phyloP scores from a whole-genome alignment of 2,113 vertebrate species.

The Diadophis punctatus region DNA sequence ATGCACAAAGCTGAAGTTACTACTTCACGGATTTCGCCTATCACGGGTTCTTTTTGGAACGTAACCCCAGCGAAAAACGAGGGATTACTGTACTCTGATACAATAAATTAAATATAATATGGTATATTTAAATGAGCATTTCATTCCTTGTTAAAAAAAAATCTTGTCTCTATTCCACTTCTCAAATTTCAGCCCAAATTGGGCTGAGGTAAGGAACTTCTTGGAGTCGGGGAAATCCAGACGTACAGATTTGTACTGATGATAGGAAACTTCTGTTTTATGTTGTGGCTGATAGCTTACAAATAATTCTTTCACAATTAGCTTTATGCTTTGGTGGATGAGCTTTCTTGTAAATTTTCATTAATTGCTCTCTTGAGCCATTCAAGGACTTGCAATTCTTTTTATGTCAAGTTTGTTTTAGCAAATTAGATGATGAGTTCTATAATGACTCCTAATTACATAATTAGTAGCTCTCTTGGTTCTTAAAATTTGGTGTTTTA shows the following conservation, averaged over 20 bases:
- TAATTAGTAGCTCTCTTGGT: not conserved
- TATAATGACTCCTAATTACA: slow-evolving; percentile 7
- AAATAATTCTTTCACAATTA: not conserved
- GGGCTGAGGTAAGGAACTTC: not conserved
- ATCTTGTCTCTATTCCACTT: not conserved
- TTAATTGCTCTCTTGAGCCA: slow-evolving; percentile 7
- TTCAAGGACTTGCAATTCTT: slow-evolving; percentile 26
- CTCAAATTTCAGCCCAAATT: not conserved
- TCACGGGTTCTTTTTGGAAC: too few relatives aligned
- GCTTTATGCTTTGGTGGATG: not conserved
- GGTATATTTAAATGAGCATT: not conserved
- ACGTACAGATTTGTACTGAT: not conserved
- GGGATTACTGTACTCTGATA: not conserved
- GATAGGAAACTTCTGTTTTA: not conserved
- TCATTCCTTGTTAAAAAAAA: not conserved
- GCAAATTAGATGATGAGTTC: slow-evolving; percentile 26
- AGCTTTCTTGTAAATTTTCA: not conserved
- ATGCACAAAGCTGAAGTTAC: too few relatives aligned
- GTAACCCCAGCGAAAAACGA: too few relatives aligned
- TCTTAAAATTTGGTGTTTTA: slow-evolving; percentile 10
- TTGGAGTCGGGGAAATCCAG: not conserved
- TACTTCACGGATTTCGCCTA: too few relatives aligned
- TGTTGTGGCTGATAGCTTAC: not conserved
- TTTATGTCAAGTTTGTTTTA: slow-evolving; percentile 21
- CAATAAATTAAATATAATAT: not conserved